These are phyloP conservation scores for Passer montanus DNA, from an alignment of 2,113 vertebrate species.

Conservation along the genomic window DNA sequence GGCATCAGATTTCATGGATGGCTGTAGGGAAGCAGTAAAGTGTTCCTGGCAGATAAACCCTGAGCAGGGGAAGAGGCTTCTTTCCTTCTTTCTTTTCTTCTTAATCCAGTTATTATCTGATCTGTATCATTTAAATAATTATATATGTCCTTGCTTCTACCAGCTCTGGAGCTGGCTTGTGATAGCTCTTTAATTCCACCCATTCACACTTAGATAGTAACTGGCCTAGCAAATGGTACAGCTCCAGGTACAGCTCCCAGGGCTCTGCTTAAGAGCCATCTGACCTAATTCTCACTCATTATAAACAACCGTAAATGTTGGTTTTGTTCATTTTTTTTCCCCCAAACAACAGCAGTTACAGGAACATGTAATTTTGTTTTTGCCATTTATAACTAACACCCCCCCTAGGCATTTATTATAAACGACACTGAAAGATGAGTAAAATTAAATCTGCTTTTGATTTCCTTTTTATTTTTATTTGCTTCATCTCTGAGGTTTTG, in stretches of 20 bases:
- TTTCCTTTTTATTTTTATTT: slow-evolving; percentile 5
- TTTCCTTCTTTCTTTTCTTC: neutral
- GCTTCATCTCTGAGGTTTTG: neutral
- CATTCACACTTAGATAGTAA: neutral
- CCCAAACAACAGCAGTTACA: neutral
- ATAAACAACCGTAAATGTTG: neutral
- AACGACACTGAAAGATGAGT: neutral
- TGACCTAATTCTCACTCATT: neutral
- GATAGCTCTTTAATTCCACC: neutral
- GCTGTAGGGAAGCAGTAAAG: neutral
- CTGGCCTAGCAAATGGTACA: neutral
- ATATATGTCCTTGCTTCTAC: neutral
- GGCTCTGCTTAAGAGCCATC: neutral
- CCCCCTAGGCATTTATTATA: neutral
- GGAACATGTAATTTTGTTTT: slow-evolving; percentile 16
- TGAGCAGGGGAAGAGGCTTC: neutral
- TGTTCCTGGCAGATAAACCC: neutral
- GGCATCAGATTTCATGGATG: slow-evolving; percentile 20
- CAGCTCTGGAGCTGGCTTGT: neutral
- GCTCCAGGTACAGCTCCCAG: neutral
- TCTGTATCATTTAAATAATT: slow-evolving; percentile 23
- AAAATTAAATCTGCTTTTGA: neutral
- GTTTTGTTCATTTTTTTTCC: neutral
- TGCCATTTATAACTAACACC: neutral
- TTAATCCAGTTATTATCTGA: slow-evolving; percentile 32